Evolutionary conservation across 2,113 vertebrate species (phyloP).

Genomic region (Caloenas nicobarica): DNA sequence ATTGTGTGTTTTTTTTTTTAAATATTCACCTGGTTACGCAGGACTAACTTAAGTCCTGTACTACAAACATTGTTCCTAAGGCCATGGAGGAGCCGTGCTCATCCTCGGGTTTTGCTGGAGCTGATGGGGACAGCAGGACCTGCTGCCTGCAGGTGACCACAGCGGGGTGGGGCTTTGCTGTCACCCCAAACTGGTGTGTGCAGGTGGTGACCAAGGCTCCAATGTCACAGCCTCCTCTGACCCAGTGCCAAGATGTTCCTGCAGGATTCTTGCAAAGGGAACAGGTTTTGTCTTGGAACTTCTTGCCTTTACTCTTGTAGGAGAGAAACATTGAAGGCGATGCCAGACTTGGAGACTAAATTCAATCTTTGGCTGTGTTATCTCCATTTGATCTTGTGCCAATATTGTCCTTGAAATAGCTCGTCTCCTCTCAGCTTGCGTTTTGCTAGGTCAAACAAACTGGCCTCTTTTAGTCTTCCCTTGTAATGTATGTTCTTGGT

Average conservation of each 20-base stretch:
- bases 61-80: not conserved
- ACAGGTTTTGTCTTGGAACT: not conserved
- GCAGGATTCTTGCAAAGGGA: not conserved
- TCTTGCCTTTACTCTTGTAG: not conserved
- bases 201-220: not conserved
- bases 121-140: not conserved
- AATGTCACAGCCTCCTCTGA: not conserved
- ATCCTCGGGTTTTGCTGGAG: not conserved
- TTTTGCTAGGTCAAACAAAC: conserved; percentile 1
- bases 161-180: no score
- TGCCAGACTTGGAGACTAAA: not conserved
- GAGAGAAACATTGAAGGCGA: not conserved
- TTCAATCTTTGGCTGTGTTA: not conserved
- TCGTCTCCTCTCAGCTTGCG: not conserved
- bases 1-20: not conserved
- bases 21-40: not conserved
- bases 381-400: not conserved
- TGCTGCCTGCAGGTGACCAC: not conserved
- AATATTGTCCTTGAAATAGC: not conserved
- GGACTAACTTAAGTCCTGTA: not conserved
- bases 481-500: not conserved
- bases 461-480: not conserved
- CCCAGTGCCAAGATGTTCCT: not conserved
- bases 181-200: not conserved
- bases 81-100: rapidly evolving